These are phyloP conservation scores for Panzeria rudis DNA, from an alignment of 2,888 invertebrate genomes.

Conservation along the genomic window DNA sequence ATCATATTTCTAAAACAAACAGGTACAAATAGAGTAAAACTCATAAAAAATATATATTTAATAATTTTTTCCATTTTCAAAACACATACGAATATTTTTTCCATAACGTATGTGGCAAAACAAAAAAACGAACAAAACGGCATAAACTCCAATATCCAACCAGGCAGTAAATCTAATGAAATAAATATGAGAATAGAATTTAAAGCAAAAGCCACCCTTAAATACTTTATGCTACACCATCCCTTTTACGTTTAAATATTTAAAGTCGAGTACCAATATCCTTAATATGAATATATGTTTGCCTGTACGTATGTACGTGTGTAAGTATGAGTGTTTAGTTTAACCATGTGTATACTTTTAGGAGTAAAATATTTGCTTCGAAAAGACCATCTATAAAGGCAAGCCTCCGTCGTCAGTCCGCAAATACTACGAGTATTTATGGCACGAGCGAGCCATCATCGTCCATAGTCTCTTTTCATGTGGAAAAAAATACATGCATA, in stretches of 20 bases:
- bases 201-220: slow-evolving; percentile 49
- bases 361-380: slow-evolving; percentile 48
- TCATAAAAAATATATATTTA: neutral
- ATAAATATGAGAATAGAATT: slow-evolving; percentile 49
- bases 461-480: slow-evolving; percentile 53
- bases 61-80: neutral
- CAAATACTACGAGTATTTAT: slow-evolving; percentile 67
- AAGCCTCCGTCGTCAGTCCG: neutral
- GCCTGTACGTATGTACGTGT: neutral
- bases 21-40: slow-evolving; percentile 32
- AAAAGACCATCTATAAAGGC: slow-evolving; percentile 44
- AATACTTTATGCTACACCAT: neutral
- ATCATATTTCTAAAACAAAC: slow-evolving; percentile 39
- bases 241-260: neutral
- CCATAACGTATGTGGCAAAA: neutral
- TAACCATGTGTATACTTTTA: slow-evolving; percentile 31
- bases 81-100: no score
- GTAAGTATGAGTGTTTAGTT: neutral
- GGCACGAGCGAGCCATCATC: slow-evolving; percentile 63
- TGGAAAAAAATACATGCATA: slow-evolving; percentile 50
- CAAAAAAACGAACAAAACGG: slow-evolving; percentile 6
- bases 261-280: slow-evolving; percentile 26
- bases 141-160: slow-evolving; percentile 51
- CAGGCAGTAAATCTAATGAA: slow-evolving; percentile 63
- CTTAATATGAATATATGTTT: slow-evolving; percentile 10